Base-by-base conservation (phyloP, 2,113 vertebrate genomes). In the Cebus imitator region DNA sequence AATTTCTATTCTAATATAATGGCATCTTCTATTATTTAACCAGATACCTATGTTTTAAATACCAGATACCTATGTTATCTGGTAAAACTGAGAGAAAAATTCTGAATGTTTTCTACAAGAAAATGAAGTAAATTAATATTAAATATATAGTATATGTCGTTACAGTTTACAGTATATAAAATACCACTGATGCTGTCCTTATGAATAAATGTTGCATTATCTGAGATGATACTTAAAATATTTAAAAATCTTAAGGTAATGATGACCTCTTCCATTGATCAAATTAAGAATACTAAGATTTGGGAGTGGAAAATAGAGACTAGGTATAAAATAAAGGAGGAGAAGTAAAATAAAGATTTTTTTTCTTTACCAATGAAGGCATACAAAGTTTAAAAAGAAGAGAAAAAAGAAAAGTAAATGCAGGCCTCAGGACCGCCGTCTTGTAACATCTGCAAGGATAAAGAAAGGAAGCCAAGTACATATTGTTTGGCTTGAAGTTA, bases 381-480 rank as follows among this genome's bases (percentile, higher is more conserved):
- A 75, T 57, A 6, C 23, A 87, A 95, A 64, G 43, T 91, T 97
- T 85, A 48, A 85, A 66, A n/a, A 96, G 35, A 52, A 84, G 43
- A 78, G 14, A 45, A 80, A 9, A n/a, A 72, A 16, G 14, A 86
- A 91, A 93, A 58, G 13, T 57, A 75, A 87, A 37, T 14, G 2
- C n/a, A 80, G 66, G 14, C 3, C 13, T 95, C 87, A 83, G 30
- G 23, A 55, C 7, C 73, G 43, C 12, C 55, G 82, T 93, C 82
- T 89, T 58, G 32, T 84, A 64, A 94, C 72, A 89, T 79, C 52
- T 91, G 25, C 23, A 90, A 76, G 32, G 32, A 57, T 37, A 93
- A 92, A 66, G 40, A 14, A 79, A 84, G 16, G 18, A 66, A 87
- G 94, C 50, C 95, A 97, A 97, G 89, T 87, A 35, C 68, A 90